Conservation (phyloP, 92 coral and sea anemone genomes). For the Galaxea fascicularis region DNA sequence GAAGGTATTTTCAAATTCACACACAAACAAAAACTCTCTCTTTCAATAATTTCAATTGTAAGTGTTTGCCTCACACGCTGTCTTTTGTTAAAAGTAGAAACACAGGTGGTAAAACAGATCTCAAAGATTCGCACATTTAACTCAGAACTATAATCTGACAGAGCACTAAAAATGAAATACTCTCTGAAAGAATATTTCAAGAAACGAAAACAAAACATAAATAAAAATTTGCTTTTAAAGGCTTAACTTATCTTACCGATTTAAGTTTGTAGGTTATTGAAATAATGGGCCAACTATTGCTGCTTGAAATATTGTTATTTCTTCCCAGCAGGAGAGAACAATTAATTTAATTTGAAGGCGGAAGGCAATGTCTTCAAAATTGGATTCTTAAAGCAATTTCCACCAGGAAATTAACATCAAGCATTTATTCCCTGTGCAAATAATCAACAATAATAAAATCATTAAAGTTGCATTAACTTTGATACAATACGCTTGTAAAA, state of each 20-base stretch:
- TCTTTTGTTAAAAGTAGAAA: slow-evolving; percentile 19
- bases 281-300: background rate
- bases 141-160: background rate
- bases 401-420: slow-evolving; percentile 57
- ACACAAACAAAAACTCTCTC: slow-evolving; percentile 31
- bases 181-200: background rate
- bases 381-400: slow-evolving; percentile 40
- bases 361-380: slow-evolving; percentile 48
- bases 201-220: background rate
- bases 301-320: background rate
- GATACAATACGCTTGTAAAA: slow-evolving; percentile 40
- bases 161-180: background rate
- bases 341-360: slow-evolving; percentile 37
- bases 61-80: slow-evolving; percentile 20
- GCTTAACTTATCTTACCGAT: slow-evolving; percentile 4
- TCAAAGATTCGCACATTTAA: background rate
- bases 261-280: background rate
- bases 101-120: slow-evolving; percentile 25
- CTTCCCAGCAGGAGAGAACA: slow-evolving; percentile 1
- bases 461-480: slow-evolving; percentile 47
- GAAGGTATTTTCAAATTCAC: slow-evolving; percentile 21
- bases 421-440: slow-evolving; percentile 28
- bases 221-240: background rate
- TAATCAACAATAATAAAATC: slow-evolving; percentile 43
- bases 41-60: slow-evolving; percentile 18